A percentile compares a stretch with the other conserved stretches of the same genome.
phyloP scores from a whole-genome alignment of 2,797 vertebrate genomes.

The Leptoclinus maculatus region DNA sequence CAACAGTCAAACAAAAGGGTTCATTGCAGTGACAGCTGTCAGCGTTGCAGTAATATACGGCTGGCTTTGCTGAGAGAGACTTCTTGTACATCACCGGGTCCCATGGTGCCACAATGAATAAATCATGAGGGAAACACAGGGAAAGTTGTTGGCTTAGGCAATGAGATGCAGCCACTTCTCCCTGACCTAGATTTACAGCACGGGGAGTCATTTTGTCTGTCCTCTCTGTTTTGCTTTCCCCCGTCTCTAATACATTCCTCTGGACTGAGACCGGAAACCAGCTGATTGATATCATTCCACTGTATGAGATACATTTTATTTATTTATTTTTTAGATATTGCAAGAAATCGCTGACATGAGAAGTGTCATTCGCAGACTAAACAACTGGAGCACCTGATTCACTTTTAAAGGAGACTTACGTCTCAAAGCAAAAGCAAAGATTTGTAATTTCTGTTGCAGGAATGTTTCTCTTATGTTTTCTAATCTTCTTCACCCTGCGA shows the following conservation, averaged over 20 bases:
- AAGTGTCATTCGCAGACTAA: neutral
- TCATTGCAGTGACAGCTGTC: constrained; percentile 61
- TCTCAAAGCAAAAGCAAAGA: neutral
- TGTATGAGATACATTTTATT: neutral
- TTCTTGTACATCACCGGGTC: constrained; percentile 47
- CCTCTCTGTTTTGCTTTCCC: constrained; percentile 11
- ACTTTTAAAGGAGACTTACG: constrained; percentile 17
- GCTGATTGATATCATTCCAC: neutral
- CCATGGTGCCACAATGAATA: constrained; percentile 68
- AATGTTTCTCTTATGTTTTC: neutral
- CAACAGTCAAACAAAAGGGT: constrained; percentile 35
- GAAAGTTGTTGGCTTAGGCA: constrained; percentile 61
- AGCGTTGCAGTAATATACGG: constrained; percentile 28
- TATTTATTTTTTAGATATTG: neutral
- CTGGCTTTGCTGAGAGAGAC: constrained; percentile 38
- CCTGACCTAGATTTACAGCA: constrained; percentile 70
- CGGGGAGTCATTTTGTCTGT: constrained; percentile 45
- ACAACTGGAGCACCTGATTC: neutral
- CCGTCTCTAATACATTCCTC: constrained; percentile 25
- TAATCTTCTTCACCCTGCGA: neutral
- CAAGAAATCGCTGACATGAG: neutral
- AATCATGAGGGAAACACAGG: constrained; percentile 67
- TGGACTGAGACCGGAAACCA: neutral
- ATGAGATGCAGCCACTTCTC: constrained; percentile 62
- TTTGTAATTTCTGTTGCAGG: neutral